phyloP scores from a whole-genome alignment of 2,888 invertebrate species.

The Magallana nippona region DNA sequence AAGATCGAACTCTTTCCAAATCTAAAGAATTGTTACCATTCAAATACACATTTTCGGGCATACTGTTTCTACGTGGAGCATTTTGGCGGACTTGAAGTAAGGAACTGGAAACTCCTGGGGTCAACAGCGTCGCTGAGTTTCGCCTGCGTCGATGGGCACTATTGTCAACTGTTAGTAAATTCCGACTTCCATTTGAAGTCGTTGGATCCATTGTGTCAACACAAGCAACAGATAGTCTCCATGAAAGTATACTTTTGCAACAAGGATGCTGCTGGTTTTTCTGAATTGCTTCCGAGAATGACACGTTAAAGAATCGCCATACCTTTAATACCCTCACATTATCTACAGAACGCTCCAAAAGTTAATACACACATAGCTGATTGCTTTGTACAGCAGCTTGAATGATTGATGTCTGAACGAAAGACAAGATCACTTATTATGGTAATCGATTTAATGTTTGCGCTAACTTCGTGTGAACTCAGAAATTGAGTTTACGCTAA shows the following conservation, averaged over 20 bases:
- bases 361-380: slow-evolving; percentile 20
- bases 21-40: slow-evolving; percentile 14
- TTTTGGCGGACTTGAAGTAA: slow-evolving; percentile 12
- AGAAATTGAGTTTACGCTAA: slow-evolving; percentile 1
- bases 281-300: not conserved
- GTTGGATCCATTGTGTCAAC: not conserved
- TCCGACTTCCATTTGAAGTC: not conserved
- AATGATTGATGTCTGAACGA: slow-evolving; percentile 18
- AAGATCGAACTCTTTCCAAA: slow-evolving; percentile 88
- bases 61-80: slow-evolving; percentile 34
- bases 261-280: not conserved
- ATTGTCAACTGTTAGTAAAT: slow-evolving; percentile 14
- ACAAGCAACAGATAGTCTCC: not conserved
- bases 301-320: slow-evolving; percentile 10
- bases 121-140: slow-evolving; percentile 6
- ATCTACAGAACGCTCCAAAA: slow-evolving; percentile 32
- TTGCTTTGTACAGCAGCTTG: slow-evolving; percentile 17
- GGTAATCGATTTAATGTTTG: slow-evolving; percentile 27
- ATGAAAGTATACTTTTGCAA: not conserved
- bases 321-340: slow-evolving; percentile 28
- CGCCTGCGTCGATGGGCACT: not conserved
- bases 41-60: slow-evolving; percentile 13
- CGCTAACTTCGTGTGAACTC: slow-evolving; percentile 23
- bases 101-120: not conserved
- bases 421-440: slow-evolving; percentile 31